A percentile compares a stretch with the other conserved stretches of the same genome.
These are phyloP conservation scores for Virgularia gustaviana DNA, from an alignment of 92 coral and sea anemone genomes.

Conservation along the genomic window DNA sequence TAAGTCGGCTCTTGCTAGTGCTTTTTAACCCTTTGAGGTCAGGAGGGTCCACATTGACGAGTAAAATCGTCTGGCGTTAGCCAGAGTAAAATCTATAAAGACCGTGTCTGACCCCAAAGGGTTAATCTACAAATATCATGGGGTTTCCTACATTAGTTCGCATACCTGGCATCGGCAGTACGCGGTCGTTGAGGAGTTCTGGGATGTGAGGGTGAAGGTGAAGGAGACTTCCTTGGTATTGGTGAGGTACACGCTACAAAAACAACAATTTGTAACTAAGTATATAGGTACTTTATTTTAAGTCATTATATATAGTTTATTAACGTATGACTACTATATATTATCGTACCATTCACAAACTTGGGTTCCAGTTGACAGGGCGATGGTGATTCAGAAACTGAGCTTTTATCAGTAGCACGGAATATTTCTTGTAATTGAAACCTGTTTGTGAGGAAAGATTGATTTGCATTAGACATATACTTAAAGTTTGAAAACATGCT, in stretches of 20 bases:
- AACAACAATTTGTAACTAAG: not conserved
- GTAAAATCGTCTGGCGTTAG: no score
- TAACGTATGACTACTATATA: not conserved
- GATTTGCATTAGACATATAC: not conserved
- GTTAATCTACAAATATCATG: no score
- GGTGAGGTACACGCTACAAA: slow-evolving; percentile 75
- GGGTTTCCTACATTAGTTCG: no score
- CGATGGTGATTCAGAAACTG: not conserved
- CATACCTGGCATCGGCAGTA: slow-evolving; percentile 74
- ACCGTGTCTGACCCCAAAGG: no score
- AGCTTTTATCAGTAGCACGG: slow-evolving; percentile 1
- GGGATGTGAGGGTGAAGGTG: slow-evolving; percentile 51
- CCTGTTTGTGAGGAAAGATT: not conserved
- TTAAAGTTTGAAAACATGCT: not conserved
- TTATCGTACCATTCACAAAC: slow-evolving; percentile 23
- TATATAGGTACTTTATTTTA: not conserved
- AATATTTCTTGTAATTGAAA: slow-evolving; percentile 18
- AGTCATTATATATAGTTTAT: not conserved
- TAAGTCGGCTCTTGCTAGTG: no score
- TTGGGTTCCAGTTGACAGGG: slow-evolving; percentile 1
- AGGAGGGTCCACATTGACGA: no score
- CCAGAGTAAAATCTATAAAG: no score
- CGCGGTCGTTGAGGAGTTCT: slow-evolving; percentile 64
- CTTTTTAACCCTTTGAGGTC: no score
- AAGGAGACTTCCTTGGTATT: slow-evolving; percentile 56